phyloP scores from a whole-genome alignment of 2,888 invertebrate species.

The Eupithecia centaureata region DNA sequence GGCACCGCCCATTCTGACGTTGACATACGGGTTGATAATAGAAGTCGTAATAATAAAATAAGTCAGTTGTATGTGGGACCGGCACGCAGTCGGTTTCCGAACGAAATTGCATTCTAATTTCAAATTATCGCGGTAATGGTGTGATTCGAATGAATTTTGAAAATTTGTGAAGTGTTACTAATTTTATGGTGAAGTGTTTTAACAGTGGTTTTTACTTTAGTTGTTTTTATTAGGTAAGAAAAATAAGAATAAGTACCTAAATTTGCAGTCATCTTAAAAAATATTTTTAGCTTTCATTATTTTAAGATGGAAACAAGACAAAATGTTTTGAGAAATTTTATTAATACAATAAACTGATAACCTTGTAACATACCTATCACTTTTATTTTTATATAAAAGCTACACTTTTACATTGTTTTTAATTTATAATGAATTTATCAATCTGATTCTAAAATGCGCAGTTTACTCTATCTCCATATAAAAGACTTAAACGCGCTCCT shows the following conservation, averaged over 20 bases:
- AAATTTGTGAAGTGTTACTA: conserved; percentile 7
- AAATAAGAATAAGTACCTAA: not conserved
- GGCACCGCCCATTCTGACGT: conserved; percentile 71
- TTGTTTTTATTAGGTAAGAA: conserved; percentile 10
- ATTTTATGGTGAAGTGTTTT: conserved; percentile 3
- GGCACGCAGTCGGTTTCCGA: conserved; percentile 39
- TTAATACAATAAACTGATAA: not conserved
- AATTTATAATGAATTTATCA: not conserved
- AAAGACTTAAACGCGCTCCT: conserved; percentile 19
- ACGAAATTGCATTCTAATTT: conserved; percentile 24
- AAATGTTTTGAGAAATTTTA: not conserved
- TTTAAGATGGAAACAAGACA: not conserved
- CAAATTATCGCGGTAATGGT: conserved; percentile 19
- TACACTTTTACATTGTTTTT: not conserved
- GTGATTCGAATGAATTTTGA: conserved; percentile 14
- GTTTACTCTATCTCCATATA: not conserved
- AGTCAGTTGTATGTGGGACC: conserved; percentile 69
- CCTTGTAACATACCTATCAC: no score
- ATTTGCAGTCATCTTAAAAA: not conserved
- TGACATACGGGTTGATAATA: conserved; percentile 75
- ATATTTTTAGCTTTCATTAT: not conserved
- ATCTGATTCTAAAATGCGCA: not conserved
- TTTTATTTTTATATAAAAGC: not conserved
- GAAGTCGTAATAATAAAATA: conserved; percentile 73
- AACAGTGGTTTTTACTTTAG: not conserved